Percentiles rank a stretch among this genome's conserved stretches.
Evolutionary conservation across 2,113 vertebrate genomes (phyloP).

Genomic region (Caloenas nicobarica): DNA sequence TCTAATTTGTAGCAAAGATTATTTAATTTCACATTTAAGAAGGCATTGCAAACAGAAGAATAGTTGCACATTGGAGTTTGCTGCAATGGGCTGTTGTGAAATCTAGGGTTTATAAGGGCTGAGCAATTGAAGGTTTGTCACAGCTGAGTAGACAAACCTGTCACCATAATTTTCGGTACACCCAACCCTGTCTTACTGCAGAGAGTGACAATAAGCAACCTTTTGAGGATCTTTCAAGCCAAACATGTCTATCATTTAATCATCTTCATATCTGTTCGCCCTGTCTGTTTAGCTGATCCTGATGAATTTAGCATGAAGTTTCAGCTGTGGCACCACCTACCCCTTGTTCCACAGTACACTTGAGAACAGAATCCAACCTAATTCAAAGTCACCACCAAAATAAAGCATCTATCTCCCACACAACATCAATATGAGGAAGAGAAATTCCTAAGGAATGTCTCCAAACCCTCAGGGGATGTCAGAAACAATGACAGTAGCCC

Average conservation of each 20-base stretch:
- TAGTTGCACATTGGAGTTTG: not conserved
- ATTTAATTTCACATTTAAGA: not conserved
- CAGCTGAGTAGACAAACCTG: not conserved
- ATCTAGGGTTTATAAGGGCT: not conserved
- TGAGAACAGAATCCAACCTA: not conserved
- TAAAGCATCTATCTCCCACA: not conserved
- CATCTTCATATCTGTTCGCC: not conserved
- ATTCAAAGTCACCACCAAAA: conserved; percentile 2
- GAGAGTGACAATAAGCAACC: not conserved
- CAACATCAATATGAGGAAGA: not conserved
- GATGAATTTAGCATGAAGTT: not conserved
- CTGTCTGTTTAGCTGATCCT: not conserved
- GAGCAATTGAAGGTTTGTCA: not conserved
- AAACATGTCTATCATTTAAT: not conserved
- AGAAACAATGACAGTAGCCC: not conserved
- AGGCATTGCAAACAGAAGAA: not conserved
- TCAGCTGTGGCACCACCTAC: not conserved
- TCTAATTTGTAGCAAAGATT: not conserved
- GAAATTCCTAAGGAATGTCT: conserved; percentile 5
- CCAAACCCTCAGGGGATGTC: not conserved
- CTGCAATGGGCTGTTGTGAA: not conserved
- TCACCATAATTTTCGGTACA: not conserved
- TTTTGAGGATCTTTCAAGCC: not conserved
- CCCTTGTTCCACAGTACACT: not conserved
- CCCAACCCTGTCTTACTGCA: not conserved